A percentile compares a stretch with the other conserved stretches of the same genome.
These are phyloP conservation scores for Tetragonula carbonaria DNA, from an alignment of 2,888 invertebrate species.

Conservation along the genomic window DNA sequence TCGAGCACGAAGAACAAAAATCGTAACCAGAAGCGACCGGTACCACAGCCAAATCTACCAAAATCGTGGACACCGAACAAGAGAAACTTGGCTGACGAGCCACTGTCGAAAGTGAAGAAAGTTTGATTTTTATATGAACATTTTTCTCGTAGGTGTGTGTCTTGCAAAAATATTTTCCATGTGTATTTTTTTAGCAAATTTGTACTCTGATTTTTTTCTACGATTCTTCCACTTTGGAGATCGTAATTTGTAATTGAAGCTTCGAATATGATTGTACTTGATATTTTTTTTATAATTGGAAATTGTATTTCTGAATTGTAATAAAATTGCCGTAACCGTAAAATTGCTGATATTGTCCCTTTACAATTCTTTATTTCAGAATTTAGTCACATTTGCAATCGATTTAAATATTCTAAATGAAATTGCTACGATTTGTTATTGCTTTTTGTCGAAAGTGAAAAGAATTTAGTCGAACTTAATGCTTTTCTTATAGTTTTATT, in stretches of 20 bases:
- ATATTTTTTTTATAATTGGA: background rate
- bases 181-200: background rate
- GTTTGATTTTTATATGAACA: background rate
- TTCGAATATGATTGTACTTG: background rate
- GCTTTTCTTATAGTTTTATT: too few relatives aligned
- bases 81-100: constrained; percentile 73
- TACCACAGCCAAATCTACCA: constrained; percentile 70
- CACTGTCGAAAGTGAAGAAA: constrained; percentile 73
- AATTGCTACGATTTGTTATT: background rate
- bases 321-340: background rate
- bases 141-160: background rate
- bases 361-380: too few relatives aligned
- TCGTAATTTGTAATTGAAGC: background rate
- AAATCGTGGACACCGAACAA: constrained; percentile 69
- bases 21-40: constrained; percentile 25
- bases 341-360: too few relatives aligned
- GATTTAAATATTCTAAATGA: too few relatives aligned
- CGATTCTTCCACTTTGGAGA: background rate
- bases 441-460: background rate
- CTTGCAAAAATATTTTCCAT: background rate
- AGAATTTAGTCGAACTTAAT: too few relatives aligned
- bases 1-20: constrained; percentile 8
- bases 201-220: background rate
- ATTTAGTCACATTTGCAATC: too few relatives aligned
- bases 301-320: background rate